phyloP scores from a whole-genome alignment of 2,888 invertebrate species.

The Drosophila suboccidentalis region DNA sequence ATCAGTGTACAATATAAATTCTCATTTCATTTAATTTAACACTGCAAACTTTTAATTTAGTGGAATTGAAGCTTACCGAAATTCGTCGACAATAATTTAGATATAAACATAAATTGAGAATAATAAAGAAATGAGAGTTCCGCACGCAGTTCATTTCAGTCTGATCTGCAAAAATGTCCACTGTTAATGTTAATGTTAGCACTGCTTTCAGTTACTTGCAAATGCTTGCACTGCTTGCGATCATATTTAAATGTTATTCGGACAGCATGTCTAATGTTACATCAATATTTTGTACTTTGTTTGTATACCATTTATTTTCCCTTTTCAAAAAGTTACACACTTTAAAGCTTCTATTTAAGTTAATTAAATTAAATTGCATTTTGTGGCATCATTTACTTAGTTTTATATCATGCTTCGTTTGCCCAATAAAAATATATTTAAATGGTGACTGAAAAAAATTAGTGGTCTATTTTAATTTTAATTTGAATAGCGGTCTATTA shows the following conservation, averaged over 20 bases:
- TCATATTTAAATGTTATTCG: neutral
- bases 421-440: neutral
- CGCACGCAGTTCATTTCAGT: neutral
- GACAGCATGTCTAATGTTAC: too few species aligned
- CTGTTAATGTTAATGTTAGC: neutral
- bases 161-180: neutral
- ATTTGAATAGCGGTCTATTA: conserved; percentile 21
- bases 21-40: neutral
- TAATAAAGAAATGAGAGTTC: neutral
- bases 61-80: neutral
- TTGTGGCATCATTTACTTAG: conserved; percentile 1
- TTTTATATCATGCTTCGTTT: conserved; percentile 5
- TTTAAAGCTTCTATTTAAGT: neutral
- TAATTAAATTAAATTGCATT: neutral
- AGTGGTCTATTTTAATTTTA: conserved; percentile 17
- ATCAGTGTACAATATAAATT: neutral
- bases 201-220: neutral
- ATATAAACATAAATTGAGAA: neutral
- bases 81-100: neutral
- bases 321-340: neutral
- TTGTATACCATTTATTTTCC: too few species aligned
- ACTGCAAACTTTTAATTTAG: neutral
- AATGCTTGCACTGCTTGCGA: neutral
- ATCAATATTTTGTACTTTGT: neutral
- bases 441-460: conserved; percentile 5